Base-by-base conservation (phyloP, 2,888 invertebrate genomes). In the Sarcophaga variegata region DNA sequence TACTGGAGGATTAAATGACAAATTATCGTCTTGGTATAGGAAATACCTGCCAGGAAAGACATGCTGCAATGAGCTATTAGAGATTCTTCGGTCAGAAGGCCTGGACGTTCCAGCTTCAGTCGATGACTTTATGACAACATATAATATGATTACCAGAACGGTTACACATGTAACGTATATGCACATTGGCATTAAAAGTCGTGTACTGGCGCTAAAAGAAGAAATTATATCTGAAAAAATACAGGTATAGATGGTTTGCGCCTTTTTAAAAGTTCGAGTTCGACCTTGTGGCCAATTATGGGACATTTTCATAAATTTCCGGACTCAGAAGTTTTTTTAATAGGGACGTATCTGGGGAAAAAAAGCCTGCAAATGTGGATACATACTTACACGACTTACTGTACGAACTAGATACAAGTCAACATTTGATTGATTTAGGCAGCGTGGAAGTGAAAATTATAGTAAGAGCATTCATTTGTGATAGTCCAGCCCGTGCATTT, bases 401-500 rank as follows among this genome's bases (percentile, higher is more conserved):
- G 64, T 64, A 64, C 20, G 64, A 62, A 62, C 14, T 14, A 8
- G 62, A 62, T 62, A 62, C 17, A 62, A 17, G 10, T 17, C 62
- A 62, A 17, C 14, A 62, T 62, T 17, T 62, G 20, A 62, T 62
- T 62, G 62, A 62, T 17, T 17, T 14, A 62, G 17, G 62, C 14
- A 62, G 17, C 62, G 6, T 62, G n/a, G 20, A 64, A 67, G 45
- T 67, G n/a, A 67, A 67, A 67, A 59, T 59, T 71, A 17, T 17
- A 71, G 27, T 71, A 25, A 59, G 71, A 59, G 71, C 71, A 25
- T 74, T 67, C 54, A 74, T 64, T 20, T 60, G 63, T 66, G 74
- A 74, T 37, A 59, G 54, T n/a, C 74, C 81, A n/a, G 81, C 74
- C 6, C 59, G 81, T 3, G 74, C 74, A 49, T 81, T 67, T 67